Conservation (phyloP, 1,140 invertebrate genomes). For the Solen grandis region DNA sequence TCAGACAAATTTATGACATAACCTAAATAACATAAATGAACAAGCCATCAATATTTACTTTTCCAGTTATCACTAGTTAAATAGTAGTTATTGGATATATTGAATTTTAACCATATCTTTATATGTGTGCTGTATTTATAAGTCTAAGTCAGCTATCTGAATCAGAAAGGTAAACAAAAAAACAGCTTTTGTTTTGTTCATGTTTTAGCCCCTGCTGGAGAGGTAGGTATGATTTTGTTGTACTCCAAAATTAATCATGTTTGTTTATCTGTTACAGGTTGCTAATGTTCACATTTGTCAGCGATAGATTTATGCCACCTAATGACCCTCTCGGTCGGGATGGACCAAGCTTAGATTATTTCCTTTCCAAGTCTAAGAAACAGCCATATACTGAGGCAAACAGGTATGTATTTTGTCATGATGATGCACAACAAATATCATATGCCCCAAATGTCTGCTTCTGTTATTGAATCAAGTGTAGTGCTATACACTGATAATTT, state of each 20-base stretch:
- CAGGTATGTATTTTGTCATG: not conserved
- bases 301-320: conserved; percentile 93
- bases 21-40: not conserved
- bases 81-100: no score
- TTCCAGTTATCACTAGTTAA: no score
- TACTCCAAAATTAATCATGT: no score
- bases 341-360: conserved; percentile 94
- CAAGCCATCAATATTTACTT: not conserved
- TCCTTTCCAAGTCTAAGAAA: conserved; percentile 83
- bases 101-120: no score
- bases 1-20: not conserved
- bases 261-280: conserved; percentile 75
- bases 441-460: not conserved
- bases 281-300: conserved; percentile 77
- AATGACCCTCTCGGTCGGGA: conserved; percentile 96
- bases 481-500: no score
- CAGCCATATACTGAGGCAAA: not conserved
- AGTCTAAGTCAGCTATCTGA: no score
- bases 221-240: no score
- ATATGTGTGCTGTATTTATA: no score
- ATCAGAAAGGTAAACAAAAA: no score
- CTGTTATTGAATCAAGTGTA: no score
- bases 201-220: no score
- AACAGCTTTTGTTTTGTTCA: no score
- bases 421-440: not conserved